Evolutionary conservation across 2,888 invertebrate genomes (phyloP).

Genomic region (Neoascia interrupta): DNA sequence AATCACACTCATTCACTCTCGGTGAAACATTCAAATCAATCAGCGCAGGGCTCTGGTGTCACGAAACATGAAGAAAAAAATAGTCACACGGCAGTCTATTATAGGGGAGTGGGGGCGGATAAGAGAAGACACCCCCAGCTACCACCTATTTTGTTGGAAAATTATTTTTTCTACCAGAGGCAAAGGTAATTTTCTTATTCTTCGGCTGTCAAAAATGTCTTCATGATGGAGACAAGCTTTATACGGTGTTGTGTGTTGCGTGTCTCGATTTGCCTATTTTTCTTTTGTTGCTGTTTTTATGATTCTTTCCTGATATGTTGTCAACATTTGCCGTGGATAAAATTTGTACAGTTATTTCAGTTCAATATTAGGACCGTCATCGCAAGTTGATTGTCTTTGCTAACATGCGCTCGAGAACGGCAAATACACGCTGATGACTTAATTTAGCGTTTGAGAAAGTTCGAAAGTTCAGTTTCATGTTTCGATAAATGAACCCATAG

Average conservation of each 20-base stretch:
- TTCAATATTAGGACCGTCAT: constrained; percentile 37
- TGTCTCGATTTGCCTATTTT: constrained; percentile 48
- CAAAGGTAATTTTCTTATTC: constrained; percentile 67
- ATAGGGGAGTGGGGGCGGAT: too few relatives aligned
- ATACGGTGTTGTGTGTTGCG: constrained; percentile 53
- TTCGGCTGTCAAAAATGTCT: constrained; percentile 67
- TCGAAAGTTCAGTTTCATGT: too few relatives aligned
- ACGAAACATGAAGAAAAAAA: constrained; percentile 61
- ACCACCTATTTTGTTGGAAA: background rate
- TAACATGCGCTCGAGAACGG: too few relatives aligned
- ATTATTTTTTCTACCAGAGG: constrained; percentile 28
- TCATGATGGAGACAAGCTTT: constrained; percentile 37
- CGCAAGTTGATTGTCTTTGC: too few relatives aligned
- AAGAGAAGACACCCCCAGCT: too few relatives aligned
- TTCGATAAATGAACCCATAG: too few relatives aligned
- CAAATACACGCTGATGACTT: too few relatives aligned
- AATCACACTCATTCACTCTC: constrained; percentile 70
- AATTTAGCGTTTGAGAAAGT: too few relatives aligned
- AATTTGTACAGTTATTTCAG: constrained; percentile 6
- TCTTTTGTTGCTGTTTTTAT: constrained; percentile 20
- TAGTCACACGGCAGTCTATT: constrained; percentile 33
- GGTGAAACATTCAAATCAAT: constrained; percentile 77
- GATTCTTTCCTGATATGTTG: background rate
- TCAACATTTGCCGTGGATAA: background rate
- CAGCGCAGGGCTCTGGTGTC: constrained; percentile 71